A percentile compares a stretch with the other conserved stretches of the same genome.
Evolutionary conservation across 2,797 vertebrate species (phyloP).

Genomic region (Anguilla marmorata): DNA sequence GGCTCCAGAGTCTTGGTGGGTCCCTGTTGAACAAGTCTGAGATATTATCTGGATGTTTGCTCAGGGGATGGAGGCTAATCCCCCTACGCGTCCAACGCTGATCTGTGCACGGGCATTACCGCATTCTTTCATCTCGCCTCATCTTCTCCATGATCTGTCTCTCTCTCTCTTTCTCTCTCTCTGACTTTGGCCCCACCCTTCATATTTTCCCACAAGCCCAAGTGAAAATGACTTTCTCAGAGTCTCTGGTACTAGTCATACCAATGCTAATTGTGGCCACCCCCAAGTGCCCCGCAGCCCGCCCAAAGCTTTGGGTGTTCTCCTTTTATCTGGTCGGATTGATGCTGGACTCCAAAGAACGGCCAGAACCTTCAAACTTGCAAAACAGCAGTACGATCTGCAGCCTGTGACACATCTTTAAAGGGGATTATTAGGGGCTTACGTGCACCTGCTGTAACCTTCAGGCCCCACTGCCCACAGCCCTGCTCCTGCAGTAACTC

Average conservation of each 20-base stretch:
- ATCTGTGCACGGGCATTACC: conserved; percentile 27
- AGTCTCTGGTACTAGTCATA: conserved; percentile 33
- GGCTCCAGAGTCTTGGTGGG: conserved; percentile 54
- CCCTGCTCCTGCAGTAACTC: neutral
- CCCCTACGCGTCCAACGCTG: conserved; percentile 50
- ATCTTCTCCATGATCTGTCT: neutral
- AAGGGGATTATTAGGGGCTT: neutral
- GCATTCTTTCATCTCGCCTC: conserved; percentile 21
- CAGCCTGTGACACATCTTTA: conserved; percentile 13
- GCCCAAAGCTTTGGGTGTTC: conserved; percentile 47
- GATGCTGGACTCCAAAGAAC: conserved; percentile 33
- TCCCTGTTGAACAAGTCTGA: conserved; percentile 48
- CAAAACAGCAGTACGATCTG: conserved; percentile 39
- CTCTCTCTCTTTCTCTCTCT: neutral
- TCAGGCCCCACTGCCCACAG: neutral
- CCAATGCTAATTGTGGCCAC: conserved; percentile 53
- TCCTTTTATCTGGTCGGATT: conserved; percentile 27
- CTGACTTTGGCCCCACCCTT: conserved; percentile 34
- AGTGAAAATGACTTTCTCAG: conserved; percentile 58
- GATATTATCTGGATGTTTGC: conserved; percentile 69
- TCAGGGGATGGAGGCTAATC: conserved; percentile 69
- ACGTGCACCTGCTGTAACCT: conserved; percentile 9
- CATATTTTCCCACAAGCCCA: conserved; percentile 29
- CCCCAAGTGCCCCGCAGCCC: neutral
- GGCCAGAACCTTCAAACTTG: conserved; percentile 31